Conservation (phyloP, 1,140 invertebrate species). For the Leptinotarsa undecemlineata region DNA sequence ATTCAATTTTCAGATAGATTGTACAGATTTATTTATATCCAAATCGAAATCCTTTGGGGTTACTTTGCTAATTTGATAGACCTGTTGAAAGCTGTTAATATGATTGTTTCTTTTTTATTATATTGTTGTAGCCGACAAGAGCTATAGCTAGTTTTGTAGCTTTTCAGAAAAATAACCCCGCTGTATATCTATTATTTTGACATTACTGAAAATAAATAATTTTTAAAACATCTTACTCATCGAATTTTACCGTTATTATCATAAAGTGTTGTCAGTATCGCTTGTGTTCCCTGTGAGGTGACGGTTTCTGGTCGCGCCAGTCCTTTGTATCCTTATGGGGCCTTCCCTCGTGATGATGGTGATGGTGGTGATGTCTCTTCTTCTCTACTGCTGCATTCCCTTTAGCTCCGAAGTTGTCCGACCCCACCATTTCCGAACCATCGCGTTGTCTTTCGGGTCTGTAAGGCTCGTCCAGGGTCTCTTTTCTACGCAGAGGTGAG, state of each 20-base stretch:
- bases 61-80: no score
- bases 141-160: no score
- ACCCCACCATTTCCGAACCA: slow-evolving; percentile 77
- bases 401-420: slow-evolving; percentile 61
- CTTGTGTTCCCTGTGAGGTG: slow-evolving; percentile 44
- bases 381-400: slow-evolving; percentile 74
- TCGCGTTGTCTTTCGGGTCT: slow-evolving; percentile 58
- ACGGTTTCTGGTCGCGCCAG: slow-evolving; percentile 42
- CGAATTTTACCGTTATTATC: slow-evolving; percentile 49
- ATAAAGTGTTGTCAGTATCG: slow-evolving; percentile 50
- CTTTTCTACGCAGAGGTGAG: slow-evolving; percentile 66
- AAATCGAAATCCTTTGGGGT: no score
- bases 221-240: slow-evolving; percentile 32
- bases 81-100: no score
- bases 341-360: slow-evolving; percentile 66
- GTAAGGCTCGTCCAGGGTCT: slow-evolving; percentile 70
- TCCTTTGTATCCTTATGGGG: slow-evolving; percentile 45
- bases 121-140: no score
- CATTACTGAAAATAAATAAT: neutral
- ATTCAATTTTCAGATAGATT: no score
- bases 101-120: no score
- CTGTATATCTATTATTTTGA: neutral
- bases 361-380: slow-evolving; percentile 85
- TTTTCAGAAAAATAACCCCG: no score
- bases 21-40: no score